Evolutionary conservation across 2,113 vertebrate genomes (phyloP), one percentile per base, ranked within the genome.

Genomic region (Taxidea taxus): DNA sequence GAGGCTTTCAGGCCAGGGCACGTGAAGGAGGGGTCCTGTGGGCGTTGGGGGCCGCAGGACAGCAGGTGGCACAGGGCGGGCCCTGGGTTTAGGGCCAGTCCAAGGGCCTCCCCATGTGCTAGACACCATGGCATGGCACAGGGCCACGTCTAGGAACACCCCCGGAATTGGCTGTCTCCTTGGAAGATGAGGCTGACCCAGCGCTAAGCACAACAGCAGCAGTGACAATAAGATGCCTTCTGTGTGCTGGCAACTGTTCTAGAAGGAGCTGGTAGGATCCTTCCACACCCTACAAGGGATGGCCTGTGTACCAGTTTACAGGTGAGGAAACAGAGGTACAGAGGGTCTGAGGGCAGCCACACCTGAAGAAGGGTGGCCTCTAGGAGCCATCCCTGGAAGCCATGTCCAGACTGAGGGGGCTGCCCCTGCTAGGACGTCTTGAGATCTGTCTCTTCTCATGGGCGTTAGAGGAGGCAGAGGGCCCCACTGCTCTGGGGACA

Each of bases 211-310:
- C 7, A 9, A 6, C 21, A 31, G 3, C 37, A 21, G 27, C 42
- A 4, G 5, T 0, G 21, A 80, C 15, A 2, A 18, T 25, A 23
- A 34, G 29, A 23, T 14, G 8, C 7, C 16, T 7, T 16, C 4
- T 20, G 23, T 4, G 58, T 34, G 58, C 23, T 2, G 6, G 20
- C 13, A 7, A 5, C 68, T 42, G 13, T 60, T 62, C 39, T 62
- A n/a, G 18, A 47, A 56, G 21, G 0, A 56, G 7, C 34, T n/a
- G 23, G 39, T 23, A n/a, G 1, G 34, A 5, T 3, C 29, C 60
- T 51, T 51, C 1, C 4, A 5, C 1, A n/a, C 16, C 21, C 31
- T 6, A 1, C 0, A 12, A n/a, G 29, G 34, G 12, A 31, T 34
- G 34, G 85, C 4, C 21, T 16, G 31, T 1, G 15, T 44, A 31